Percentiles rank a stretch among this genome's conserved stretches.
Conservation (phyloP, 2,888 invertebrate species). For the Abscondita cerata region DNA sequence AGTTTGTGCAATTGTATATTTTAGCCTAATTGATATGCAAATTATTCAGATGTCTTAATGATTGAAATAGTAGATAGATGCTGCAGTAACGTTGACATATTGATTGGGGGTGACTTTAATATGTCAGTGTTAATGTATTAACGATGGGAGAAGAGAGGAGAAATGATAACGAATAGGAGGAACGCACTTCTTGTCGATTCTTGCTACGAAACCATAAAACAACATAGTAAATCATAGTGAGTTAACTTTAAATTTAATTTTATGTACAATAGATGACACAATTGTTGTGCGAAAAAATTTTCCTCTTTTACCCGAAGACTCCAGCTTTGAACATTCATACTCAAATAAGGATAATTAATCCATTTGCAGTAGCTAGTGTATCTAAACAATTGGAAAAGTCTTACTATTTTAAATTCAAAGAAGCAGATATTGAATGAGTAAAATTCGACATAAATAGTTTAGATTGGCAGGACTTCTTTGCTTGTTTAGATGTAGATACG, state of each 20-base stretch:
- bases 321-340: neutral
- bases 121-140: neutral
- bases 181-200: neutral
- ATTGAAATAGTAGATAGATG: neutral
- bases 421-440: neutral
- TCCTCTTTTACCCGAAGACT: neutral
- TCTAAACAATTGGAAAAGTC: neutral
- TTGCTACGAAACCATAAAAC: neutral
- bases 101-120: neutral
- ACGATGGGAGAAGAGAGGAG: neutral
- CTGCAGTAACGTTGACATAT: neutral
- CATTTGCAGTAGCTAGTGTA: neutral
- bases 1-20: neutral
- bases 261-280: neutral
- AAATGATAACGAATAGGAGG: neutral
- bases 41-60: neutral
- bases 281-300: neutral
- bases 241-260: neutral
- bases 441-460: neutral
- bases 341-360: neutral
- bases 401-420: neutral
- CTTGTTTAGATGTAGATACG: neutral
- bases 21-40: neutral
- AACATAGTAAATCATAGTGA: neutral
- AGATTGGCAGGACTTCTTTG: neutral